These are phyloP conservation scores for Lagocephalus sceleratus DNA, from an alignment of 2,797 vertebrate species.

Conservation along the genomic window DNA sequence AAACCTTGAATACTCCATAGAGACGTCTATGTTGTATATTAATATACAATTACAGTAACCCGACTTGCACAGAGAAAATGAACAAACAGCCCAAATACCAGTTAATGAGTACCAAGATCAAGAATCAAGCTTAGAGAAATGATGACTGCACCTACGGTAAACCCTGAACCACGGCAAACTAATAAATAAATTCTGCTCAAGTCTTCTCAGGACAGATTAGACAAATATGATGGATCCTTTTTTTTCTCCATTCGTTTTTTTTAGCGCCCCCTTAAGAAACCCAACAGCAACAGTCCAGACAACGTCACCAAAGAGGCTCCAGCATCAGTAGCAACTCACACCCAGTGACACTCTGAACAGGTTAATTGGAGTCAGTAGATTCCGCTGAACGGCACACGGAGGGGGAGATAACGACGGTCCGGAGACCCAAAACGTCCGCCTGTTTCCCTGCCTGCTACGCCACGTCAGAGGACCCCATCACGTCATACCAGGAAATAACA, in stretches of 20 bases:
- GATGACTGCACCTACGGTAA: constrained; percentile 68
- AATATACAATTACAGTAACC: constrained; percentile 74
- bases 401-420: constrained; percentile 11
- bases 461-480: constrained; percentile 19
- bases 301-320: constrained; percentile 41
- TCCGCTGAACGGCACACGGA: constrained; percentile 36
- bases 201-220: constrained; percentile 83
- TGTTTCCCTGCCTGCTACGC: constrained; percentile 14
- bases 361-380: constrained; percentile 42
- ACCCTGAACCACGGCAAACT: constrained; percentile 80
- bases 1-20: constrained; percentile 62
- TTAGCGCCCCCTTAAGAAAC: constrained; percentile 57
- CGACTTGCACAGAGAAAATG: constrained; percentile 68
- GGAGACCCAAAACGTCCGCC: constrained; percentile 21
- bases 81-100: constrained; percentile 64
- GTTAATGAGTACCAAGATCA: constrained; percentile 70
- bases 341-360: constrained; percentile 23
- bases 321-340: constrained; percentile 69
- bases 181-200: constrained; percentile 85
- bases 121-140: constrained; percentile 65
- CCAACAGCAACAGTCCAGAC: constrained; percentile 28
- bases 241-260: constrained; percentile 9
- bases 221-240: constrained; percentile 60
- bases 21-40: constrained; percentile 64
- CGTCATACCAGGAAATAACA: constrained; percentile 47